Evolutionary conservation across 2,797 vertebrate species (phyloP).

Genomic region (Coregonus ussuriensis): DNA sequence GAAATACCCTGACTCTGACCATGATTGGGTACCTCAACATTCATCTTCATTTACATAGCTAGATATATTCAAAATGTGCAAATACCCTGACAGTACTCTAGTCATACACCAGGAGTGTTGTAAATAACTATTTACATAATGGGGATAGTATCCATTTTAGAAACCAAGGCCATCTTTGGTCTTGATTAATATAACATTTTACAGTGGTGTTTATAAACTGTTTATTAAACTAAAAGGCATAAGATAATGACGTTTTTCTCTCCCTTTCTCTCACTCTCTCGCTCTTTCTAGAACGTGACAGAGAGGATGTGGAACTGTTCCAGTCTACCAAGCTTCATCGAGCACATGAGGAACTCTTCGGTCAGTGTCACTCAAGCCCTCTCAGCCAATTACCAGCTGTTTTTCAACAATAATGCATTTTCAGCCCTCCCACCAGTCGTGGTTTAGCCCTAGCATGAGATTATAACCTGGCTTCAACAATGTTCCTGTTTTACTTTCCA

Average conservation of each 20-base stretch:
- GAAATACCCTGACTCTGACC: not conserved
- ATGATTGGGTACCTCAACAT: not conserved
- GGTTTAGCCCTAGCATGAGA: too few relatives aligned
- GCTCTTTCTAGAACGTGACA: conserved; percentile 37
- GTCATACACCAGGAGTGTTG: not conserved
- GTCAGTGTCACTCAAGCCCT: conserved; percentile 52
- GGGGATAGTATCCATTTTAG: not conserved
- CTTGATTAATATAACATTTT: not conserved
- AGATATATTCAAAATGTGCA: not conserved
- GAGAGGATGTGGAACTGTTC: conserved; percentile 57
- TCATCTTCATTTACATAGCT: not conserved
- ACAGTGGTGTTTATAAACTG: not conserved
- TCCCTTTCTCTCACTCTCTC: conserved; percentile 14
- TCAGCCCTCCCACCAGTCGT: not conserved
- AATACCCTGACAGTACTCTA: not conserved
- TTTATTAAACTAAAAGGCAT: too few relatives aligned
- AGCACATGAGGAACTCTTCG: conserved; percentile 54
- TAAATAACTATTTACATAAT: not conserved
- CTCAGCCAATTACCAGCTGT: not conserved
- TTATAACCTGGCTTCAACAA: not conserved
- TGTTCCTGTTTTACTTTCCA: not conserved
- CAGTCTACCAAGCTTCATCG: conserved; percentile 54
- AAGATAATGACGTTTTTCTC: too few relatives aligned
- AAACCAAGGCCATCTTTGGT: not conserved
- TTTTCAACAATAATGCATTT: not conserved